phyloP scores from a whole-genome alignment of 1,140 invertebrate genomes.

The Cotesia glomerata region DNA sequence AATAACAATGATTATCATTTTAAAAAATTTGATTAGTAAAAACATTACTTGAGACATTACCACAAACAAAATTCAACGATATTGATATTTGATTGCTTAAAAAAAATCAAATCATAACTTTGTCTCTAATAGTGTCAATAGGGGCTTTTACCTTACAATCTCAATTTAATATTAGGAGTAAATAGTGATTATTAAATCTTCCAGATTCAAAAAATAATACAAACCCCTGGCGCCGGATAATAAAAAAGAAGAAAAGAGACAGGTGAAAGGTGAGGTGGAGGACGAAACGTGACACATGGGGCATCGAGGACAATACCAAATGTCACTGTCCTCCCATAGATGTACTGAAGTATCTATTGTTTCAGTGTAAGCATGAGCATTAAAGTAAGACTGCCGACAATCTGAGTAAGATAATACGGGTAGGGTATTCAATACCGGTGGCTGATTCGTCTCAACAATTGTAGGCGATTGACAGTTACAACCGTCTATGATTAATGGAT shows the following conservation, averaged over 20 bases:
- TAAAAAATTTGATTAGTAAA: no score
- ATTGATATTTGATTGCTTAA: no score
- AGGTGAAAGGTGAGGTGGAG: slow-evolving; percentile 33
- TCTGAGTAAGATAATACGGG: not conserved
- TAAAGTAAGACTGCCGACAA: not conserved
- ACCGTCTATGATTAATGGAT: not conserved
- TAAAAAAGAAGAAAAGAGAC: slow-evolving; percentile 14
- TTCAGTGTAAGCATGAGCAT: not conserved
- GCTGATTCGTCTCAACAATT: not conserved
- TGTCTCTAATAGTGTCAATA: no score
- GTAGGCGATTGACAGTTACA: not conserved
- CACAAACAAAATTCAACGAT: no score
- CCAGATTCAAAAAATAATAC: not conserved
- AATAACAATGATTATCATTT: no score
- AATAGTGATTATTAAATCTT: no score
- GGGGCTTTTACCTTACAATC: no score
- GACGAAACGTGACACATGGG: slow-evolving; percentile 11
- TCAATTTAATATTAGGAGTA: no score
- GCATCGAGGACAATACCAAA: slow-evolving; percentile 30
- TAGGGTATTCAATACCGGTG: slow-evolving; percentile 15
- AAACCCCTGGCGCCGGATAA: not conserved
- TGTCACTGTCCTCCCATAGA: slow-evolving; percentile 37
- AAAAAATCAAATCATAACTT: no score
- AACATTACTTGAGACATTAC: no score
- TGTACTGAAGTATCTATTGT: slow-evolving; percentile 17